phyloP scores from a whole-genome alignment of 2,888 invertebrate species.

The Aelia acuminata region DNA sequence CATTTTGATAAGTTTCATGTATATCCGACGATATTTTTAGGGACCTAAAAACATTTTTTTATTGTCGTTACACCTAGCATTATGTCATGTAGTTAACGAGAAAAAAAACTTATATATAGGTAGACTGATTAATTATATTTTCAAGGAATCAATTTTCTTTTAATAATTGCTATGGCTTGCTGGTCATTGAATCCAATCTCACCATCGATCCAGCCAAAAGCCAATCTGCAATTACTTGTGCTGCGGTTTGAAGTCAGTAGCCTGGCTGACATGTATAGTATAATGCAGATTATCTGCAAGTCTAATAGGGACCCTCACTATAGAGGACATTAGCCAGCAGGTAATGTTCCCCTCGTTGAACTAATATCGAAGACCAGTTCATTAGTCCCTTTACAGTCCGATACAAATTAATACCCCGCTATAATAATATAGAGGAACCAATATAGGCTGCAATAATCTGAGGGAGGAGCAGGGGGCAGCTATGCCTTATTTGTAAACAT shows the following conservation, averaged over 20 bases:
- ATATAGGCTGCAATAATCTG: neutral
- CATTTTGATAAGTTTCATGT: no score
- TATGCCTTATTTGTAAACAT: neutral
- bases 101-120: no score
- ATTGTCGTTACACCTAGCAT: no score
- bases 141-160: no score
- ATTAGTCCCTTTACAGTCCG: neutral
- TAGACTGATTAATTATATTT: no score
- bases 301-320: neutral
- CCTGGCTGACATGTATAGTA: neutral
- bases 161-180: neutral
- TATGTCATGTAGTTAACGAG: no score
- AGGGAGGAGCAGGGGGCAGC: neutral
- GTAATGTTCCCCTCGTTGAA: neutral
- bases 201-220: neutral
- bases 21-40: no score
- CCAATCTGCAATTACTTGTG: neutral
- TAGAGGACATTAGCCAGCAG: neutral
- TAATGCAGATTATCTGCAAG: constrained; percentile 21
- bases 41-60: no score
- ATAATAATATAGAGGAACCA: neutral
- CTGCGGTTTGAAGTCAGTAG: neutral
- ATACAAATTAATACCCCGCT: neutral
- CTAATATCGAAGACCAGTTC: neutral
- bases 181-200: neutral